Base-by-base conservation (phyloP, 1,140 invertebrate genomes). In the Procambarus virginalis region DNA sequence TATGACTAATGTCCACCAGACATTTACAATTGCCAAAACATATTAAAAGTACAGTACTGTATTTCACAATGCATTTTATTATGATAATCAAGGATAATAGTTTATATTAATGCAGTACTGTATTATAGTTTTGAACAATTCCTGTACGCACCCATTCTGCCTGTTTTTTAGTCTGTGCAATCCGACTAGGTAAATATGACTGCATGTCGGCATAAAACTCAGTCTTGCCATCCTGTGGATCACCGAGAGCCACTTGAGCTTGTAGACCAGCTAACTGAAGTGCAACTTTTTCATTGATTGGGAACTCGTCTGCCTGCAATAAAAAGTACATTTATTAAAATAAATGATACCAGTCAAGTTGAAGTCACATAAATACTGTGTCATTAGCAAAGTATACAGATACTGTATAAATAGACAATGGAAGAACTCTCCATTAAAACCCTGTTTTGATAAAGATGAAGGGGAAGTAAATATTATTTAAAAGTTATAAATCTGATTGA, bases 211-310 rank as follows among this genome's bases (percentile, higher is more conserved):
- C 96, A 93, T 98, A 98, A 93, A 96, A 96, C 93, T 97, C 96
- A 2, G 96, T 94, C 91, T 95, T 94, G 86, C 95, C 95, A 92
- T 96, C 96, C 91, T 95, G 93, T 5, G 97, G 98, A 94, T 98
- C 97, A 5, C 98, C 98, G 46, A 98, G 95, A 45, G 97, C 96
- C 46, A 99, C 98, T 94, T 99, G 98, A 77, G 98, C 97, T 94
- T 99, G 98, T 1, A 99, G 94, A 49, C 98, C 98, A 9, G 98
- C 98, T 91, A 99, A 94, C 94, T 99, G 98, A 2, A 99, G 95
- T 3, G 97, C 98, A 77, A 99, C 97, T 94, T 98, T 98, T 94
- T 98, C 97, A 45, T 97, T 98, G 9, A 99, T 97, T 0, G 97
- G 98, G 93, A 98, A 99, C 93, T 98, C 97, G 94, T 99, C 98